These are phyloP conservation scores for Arge pagana DNA, from an alignment of 2,888 invertebrate genomes.

Conservation along the genomic window DNA sequence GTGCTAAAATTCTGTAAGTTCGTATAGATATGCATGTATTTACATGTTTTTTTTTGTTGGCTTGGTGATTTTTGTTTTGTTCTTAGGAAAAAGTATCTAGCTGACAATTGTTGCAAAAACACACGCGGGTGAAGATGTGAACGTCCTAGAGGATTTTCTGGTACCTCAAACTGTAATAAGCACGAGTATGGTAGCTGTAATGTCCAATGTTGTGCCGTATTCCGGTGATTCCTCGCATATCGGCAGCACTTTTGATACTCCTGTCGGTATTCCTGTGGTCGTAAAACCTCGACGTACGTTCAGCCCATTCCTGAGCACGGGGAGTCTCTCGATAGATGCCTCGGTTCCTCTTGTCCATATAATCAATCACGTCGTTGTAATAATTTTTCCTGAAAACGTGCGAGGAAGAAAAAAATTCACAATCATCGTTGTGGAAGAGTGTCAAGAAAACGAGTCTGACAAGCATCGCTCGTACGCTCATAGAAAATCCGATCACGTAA, in stretches of 20 bases:
- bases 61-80: too few relatives aligned
- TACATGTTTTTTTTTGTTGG: too few relatives aligned
- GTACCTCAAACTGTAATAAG: conserved; percentile 56
- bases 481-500: too few relatives aligned
- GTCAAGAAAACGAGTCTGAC: too few relatives aligned
- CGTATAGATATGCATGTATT: too few relatives aligned
- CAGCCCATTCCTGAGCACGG: conserved; percentile 84
- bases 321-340: conserved; percentile 74
- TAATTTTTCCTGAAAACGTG: conserved; percentile 69
- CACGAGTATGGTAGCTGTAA: conserved; percentile 56
- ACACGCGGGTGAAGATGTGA: too few relatives aligned
- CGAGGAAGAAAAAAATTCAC: not conserved
- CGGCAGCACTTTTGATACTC: conserved; percentile 49
- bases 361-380: conserved; percentile 84
- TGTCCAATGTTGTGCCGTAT: conserved; percentile 46
- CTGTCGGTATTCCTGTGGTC: conserved; percentile 45
- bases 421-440: too few relatives aligned
- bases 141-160: conserved; percentile 51
- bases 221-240: conserved; percentile 48
- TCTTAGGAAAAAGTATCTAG: too few relatives aligned
- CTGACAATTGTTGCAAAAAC: too few relatives aligned
- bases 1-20: too few relatives aligned
- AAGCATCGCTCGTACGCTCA: too few relatives aligned
- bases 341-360: conserved; percentile 75
- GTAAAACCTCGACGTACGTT: conserved; percentile 77